Evolutionary conservation across 2,797 vertebrate species (phyloP).

Genomic region (Lutjanus argentimaculatus): DNA sequence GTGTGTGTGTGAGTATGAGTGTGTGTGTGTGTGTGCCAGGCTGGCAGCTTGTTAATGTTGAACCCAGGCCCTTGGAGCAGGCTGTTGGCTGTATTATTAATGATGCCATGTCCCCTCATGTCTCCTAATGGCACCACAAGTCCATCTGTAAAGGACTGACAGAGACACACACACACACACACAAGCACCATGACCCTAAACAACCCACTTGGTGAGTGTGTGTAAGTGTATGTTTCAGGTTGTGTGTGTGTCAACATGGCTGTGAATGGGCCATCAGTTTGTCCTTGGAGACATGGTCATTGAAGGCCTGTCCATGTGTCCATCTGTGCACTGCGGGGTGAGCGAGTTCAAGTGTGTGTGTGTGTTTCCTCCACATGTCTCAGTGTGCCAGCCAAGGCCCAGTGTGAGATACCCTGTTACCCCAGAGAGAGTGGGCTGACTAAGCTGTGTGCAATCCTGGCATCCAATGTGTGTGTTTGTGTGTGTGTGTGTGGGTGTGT

Average conservation of each 20-base stretch:
- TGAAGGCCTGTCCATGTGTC: slow-evolving; percentile 59
- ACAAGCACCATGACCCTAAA: slow-evolving; percentile 28
- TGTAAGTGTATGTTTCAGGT: not conserved
- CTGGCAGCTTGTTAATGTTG: slow-evolving; percentile 71
- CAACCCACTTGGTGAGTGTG: slow-evolving; percentile 20
- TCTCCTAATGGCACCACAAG: slow-evolving; percentile 62
- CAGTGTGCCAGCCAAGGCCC: slow-evolving; percentile 51
- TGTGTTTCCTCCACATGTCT: slow-evolving; percentile 46
- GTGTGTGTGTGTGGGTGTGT: slow-evolving; percentile 12
- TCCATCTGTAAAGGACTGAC: slow-evolving; percentile 63
- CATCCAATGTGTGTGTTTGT: slow-evolving; percentile 14
- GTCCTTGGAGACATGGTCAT: slow-evolving; percentile 62
- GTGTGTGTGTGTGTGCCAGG: slow-evolving; percentile 27
- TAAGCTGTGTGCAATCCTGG: slow-evolving; percentile 62
- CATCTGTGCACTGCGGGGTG: slow-evolving; percentile 62
- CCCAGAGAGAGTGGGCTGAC: slow-evolving; percentile 75
- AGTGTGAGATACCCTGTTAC: slow-evolving; percentile 65
- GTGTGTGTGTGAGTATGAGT: slow-evolving; percentile 20
- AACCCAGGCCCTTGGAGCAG: slow-evolving; percentile 59
- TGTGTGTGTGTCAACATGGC: slow-evolving; percentile 5
- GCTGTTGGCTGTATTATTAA: slow-evolving; percentile 74
- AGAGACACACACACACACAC: slow-evolving; percentile 12
- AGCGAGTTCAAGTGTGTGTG: slow-evolving; percentile 36
- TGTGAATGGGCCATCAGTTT: slow-evolving; percentile 43
- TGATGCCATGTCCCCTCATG: slow-evolving; percentile 67